phyloP scores from a whole-genome alignment of 2,113 vertebrate genomes.

The Melospiza melodia region DNA sequence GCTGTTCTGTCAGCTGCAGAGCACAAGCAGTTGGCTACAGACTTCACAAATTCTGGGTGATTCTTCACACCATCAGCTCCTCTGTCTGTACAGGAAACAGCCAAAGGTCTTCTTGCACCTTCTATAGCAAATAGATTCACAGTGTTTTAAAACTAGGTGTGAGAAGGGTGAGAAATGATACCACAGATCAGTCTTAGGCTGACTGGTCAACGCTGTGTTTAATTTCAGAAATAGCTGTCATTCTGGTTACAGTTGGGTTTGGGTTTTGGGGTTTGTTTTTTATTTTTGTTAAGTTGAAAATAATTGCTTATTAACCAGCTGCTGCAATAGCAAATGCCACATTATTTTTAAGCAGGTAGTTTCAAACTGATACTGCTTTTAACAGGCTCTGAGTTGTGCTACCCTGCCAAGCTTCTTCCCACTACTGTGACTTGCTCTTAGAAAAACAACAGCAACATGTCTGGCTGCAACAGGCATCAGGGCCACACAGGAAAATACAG shows the following conservation, averaged over 20 bases:
- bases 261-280: fast-evolving
- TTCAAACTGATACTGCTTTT: neutral
- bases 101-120: neutral
- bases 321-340: neutral
- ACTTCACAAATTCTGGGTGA: neutral
- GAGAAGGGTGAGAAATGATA: neutral
- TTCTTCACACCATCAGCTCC: neutral
- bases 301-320: neutral
- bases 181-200: neutral
- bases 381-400: neutral
- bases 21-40: neutral
- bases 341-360: neutral
- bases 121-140: neutral
- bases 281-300: neutral
- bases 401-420: neutral
- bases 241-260: neutral
- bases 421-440: neutral
- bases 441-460: neutral
- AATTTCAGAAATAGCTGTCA: neutral
- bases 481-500: neutral
- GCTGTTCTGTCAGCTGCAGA: neutral
- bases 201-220: neutral
- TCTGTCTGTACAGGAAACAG: neutral
- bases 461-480: neutral
- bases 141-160: neutral